phyloP scores from a whole-genome alignment of 2,113 vertebrate species.

The Prionailurus viverrinus region DNA sequence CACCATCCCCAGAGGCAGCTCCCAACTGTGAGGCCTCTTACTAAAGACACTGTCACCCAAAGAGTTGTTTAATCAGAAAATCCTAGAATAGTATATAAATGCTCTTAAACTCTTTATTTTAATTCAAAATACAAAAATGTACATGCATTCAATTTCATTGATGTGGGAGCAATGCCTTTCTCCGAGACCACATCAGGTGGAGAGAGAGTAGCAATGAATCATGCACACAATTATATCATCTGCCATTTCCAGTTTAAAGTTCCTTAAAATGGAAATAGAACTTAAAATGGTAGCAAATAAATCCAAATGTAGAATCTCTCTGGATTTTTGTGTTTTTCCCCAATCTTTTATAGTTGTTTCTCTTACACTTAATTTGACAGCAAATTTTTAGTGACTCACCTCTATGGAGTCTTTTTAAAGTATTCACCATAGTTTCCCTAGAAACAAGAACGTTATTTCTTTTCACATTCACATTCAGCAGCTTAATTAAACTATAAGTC shows the following conservation, averaged over 20 bases:
- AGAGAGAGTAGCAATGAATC: background rate
- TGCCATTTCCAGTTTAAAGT: background rate
- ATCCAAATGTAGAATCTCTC: background rate
- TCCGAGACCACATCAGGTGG: background rate
- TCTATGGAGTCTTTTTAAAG: slow-evolving; percentile 67
- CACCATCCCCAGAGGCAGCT: background rate
- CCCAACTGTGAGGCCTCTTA: background rate
- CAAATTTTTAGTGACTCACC: slow-evolving; percentile 74
- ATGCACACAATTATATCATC: background rate
- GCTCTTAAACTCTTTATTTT: slow-evolving; percentile 6
- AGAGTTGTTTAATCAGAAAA: background rate
- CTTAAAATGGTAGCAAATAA: slow-evolving; percentile 19
- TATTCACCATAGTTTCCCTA: slow-evolving; percentile 72
- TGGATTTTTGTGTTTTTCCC: background rate
- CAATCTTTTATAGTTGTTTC: slow-evolving; percentile 23
- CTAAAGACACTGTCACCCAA: background rate
- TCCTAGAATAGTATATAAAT: background rate
- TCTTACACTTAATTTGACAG: slow-evolving; percentile 69
- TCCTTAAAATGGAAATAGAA: slow-evolving; percentile 1
- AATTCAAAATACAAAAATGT: background rate
- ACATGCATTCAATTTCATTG: background rate
- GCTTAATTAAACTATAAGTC: slow-evolving; percentile 75
- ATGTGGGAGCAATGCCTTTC: background rate
- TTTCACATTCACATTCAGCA: slow-evolving; percentile 55
- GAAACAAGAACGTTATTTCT: slow-evolving; percentile 70